Percentiles rank a stretch among this genome's conserved stretches.
phyloP scores from a whole-genome alignment of 1,140 invertebrate genomes.

The Euborellia annulipes region DNA sequence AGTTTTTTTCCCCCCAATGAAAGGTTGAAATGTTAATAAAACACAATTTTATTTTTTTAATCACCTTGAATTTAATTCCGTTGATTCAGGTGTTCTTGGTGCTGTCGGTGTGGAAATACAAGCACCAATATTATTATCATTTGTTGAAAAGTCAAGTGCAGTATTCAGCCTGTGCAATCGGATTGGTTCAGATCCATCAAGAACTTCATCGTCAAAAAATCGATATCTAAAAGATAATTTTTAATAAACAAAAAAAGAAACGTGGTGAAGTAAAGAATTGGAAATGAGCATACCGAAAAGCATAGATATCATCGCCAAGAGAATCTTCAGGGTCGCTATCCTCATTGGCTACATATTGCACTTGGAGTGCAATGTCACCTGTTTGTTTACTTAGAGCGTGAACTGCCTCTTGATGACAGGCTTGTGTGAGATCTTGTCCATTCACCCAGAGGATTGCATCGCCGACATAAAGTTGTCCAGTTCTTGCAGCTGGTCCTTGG shows the following conservation, averaged over 20 bases:
- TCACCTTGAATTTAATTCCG: conserved; percentile 5
- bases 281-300: conserved; percentile 25
- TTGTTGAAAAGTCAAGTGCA: conserved; percentile 7
- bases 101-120: conserved; percentile 40
- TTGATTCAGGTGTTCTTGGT: conserved; percentile 38
- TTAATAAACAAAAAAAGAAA: conserved; percentile 2
- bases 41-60: background rate
- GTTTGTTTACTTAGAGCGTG: conserved; percentile 48
- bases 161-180: conserved; percentile 19
- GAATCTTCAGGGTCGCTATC: conserved; percentile 37
- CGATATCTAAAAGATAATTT: conserved; percentile 26
- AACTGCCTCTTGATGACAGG: conserved; percentile 43
- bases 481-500: conserved; percentile 53
- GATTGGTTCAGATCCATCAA: conserved; percentile 17
- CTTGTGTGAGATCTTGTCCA: conserved; percentile 50
- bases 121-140: conserved; percentile 14
- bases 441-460: conserved; percentile 71
- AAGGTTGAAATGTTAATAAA: background rate
- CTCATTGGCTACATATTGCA: conserved; percentile 56
- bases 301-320: conserved; percentile 29
- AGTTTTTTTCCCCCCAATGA: too few relatives aligned
- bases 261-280: conserved; percentile 5
- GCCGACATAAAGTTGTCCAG: conserved; percentile 54
- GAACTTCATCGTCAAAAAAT: conserved; percentile 30
- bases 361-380: conserved; percentile 51